These are phyloP conservation scores for Alitta virens DNA, from an alignment of 2,888 invertebrate species.

Conservation along the genomic window DNA sequence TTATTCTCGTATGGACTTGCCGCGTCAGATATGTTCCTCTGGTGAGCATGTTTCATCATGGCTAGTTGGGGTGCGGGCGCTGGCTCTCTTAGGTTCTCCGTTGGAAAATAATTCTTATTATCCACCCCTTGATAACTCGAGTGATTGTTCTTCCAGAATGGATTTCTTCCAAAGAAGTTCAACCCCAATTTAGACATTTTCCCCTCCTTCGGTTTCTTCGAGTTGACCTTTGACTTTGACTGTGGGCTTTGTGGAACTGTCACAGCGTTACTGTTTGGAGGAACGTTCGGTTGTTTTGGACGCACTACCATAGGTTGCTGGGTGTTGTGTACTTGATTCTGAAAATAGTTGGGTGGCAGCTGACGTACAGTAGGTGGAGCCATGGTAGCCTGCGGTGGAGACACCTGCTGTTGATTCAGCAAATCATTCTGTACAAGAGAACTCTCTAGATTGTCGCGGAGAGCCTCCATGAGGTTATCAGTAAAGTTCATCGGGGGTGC, in stretches of 20 bases:
- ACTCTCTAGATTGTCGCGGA: conserved; percentile 40
- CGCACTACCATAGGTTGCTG: conserved; percentile 33
- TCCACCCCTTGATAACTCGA: conserved; percentile 3
- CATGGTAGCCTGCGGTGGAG: too few species aligned
- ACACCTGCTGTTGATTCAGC: conserved; percentile 37
- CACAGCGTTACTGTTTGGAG: conserved; percentile 36
- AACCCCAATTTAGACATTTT: conserved; percentile 7
- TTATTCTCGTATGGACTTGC: not conserved
- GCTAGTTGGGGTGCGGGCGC: not conserved
- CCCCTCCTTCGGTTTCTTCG: conserved; percentile 8
- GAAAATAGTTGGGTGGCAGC: not conserved
- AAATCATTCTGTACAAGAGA: conserved; percentile 60
- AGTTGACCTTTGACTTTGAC: conserved; percentile 9
- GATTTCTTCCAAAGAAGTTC: conserved; percentile 11
- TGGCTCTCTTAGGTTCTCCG: conserved; percentile 9
- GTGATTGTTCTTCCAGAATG: not conserved
- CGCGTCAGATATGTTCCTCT: not conserved
- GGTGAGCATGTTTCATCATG: not conserved
- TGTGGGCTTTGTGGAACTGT: conserved; percentile 25
- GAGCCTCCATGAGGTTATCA: conserved; percentile 43
- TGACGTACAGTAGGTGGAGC: not conserved
- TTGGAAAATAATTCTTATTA: conserved; percentile 2
- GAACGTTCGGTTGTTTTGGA: conserved; percentile 56
- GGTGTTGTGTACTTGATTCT: not conserved
- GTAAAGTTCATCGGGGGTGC: conserved; percentile 4